Percentiles rank a stretch among this genome's conserved stretches.
phyloP scores from a whole-genome alignment of 2,888 invertebrate genomes.

The Zele albiditarsus region DNA sequence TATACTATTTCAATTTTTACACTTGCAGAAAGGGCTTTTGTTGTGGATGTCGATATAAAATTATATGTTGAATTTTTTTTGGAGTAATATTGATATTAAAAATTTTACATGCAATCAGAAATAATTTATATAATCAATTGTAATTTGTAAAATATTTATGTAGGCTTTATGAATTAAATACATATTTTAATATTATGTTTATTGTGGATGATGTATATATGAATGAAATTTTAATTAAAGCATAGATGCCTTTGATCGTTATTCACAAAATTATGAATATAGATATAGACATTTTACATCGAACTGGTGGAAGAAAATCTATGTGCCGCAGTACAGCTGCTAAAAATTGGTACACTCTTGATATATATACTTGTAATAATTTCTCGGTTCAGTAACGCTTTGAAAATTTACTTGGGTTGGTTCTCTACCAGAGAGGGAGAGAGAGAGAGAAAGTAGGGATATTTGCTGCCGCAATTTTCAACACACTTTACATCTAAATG shows the following conservation, averaged over 20 bases:
- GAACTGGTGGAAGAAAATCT: neutral
- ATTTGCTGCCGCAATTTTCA: neutral
- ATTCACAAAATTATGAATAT: neutral
- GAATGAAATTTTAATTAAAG: neutral
- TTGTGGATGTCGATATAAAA: too few relatives aligned
- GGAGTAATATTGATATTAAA: too few relatives aligned
- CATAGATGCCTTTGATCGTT: neutral
- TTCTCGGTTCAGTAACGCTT: neutral
- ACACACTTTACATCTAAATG: slow-evolving; percentile 7
- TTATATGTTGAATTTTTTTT: too few relatives aligned
- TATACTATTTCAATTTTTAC: neutral
- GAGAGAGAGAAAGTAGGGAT: neutral
- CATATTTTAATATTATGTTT: neutral
- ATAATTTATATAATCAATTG: neutral
- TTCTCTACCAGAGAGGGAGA: too few relatives aligned
- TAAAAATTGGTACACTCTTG: slow-evolving; percentile 11
- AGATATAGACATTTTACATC: neutral
- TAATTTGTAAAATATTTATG: neutral
- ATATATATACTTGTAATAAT: neutral
- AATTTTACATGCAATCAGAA: too few relatives aligned
- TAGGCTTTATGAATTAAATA: neutral
- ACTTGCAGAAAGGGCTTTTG: neutral
- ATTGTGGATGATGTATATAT: neutral
- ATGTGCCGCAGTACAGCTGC: slow-evolving; percentile 5
- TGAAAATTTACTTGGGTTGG: neutral